Base-by-base conservation (phyloP, 2,113 vertebrate species). In the Panthera tigris region DNA sequence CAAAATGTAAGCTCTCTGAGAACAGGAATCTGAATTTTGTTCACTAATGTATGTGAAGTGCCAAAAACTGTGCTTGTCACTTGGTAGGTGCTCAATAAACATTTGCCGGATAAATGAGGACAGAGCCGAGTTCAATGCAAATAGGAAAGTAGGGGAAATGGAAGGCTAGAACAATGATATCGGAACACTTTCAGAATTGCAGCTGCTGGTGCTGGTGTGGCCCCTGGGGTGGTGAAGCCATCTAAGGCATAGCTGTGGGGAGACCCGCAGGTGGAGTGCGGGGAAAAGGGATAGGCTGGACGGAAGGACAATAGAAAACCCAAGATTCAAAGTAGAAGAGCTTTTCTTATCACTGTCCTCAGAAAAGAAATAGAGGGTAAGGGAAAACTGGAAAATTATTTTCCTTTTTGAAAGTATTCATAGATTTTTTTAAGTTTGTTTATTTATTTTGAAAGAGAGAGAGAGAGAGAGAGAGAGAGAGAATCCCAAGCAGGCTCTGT, bases 321-420 rank as follows among this genome's bases (percentile, higher is more conserved):
- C 29, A 31, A 86, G 66, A 91, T 12, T 29, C 23, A 18, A 82
- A 78, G 68, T 18, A 31, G 61, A 83, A 83, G 87, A 91, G 50
- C 4, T 88, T 88, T 78, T 73, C 83, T 96, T 65, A 79, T 33
- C 31, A 39, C 31, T n/a, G 1, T 79, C 25, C 61, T 92, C 78
- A 73, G 78, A 19, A 92, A 65, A 88, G 27, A 91, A 73, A 87
- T 9, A 66, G 36, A 80, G 21, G 4, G 31, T 27, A 29, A 50
- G 25, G 33, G 48, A 25, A 79, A 91, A 41, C 5, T 57, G 19
- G 39, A 65, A 84, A 84, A 3, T 18, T 41, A 57, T 25, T 84
- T 39, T 68, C 63, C 41, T 14, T 89, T 91, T 92, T 57, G 13
- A 68, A 94, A 91, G 29, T 48, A 12, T 65, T 91, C 33, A 91